These are phyloP conservation scores for Lingula anatina DNA, from an alignment of 2,888 invertebrate species.

Conservation along the genomic window DNA sequence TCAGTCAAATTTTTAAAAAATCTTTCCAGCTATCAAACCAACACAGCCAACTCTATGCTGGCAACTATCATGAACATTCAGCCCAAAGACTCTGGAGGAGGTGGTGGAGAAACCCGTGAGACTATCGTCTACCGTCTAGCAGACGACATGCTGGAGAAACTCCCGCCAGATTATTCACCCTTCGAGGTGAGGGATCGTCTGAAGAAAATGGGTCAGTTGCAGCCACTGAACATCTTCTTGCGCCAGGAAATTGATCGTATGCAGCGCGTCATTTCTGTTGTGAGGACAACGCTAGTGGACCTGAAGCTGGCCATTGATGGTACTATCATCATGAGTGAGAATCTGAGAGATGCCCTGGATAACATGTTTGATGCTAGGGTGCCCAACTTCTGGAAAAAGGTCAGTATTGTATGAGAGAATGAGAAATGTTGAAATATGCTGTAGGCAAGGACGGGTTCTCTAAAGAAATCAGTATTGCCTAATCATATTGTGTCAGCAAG, in stretches of 20 bases:
- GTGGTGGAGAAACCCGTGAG: conserved; percentile 89
- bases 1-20: too few relatives aligned
- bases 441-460: neutral
- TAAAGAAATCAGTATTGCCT: neutral
- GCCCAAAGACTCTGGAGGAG: conserved; percentile 85
- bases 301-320: conserved; percentile 93
- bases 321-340: conserved; percentile 94
- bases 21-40: conserved; percentile 75
- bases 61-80: conserved; percentile 95
- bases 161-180: conserved; percentile 79
- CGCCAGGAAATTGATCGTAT: conserved; percentile 72
- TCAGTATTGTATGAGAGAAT: conserved; percentile 35
- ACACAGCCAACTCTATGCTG: conserved; percentile 81
- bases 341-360: conserved; percentile 79
- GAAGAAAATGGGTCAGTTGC: conserved; percentile 81
- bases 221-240: conserved; percentile 95
- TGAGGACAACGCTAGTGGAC: conserved; percentile 76
- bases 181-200: conserved; percentile 83
- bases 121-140: conserved; percentile 86
- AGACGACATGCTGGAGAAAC: conserved; percentile 84
- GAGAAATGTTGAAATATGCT: neutral
- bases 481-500: too few relatives aligned
- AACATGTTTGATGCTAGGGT: conserved; percentile 96
- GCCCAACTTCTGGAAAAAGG: conserved; percentile 87
- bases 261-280: conserved; percentile 75